phyloP scores from a whole-genome alignment of 2,113 vertebrate species.

The Ciconia maguari region DNA sequence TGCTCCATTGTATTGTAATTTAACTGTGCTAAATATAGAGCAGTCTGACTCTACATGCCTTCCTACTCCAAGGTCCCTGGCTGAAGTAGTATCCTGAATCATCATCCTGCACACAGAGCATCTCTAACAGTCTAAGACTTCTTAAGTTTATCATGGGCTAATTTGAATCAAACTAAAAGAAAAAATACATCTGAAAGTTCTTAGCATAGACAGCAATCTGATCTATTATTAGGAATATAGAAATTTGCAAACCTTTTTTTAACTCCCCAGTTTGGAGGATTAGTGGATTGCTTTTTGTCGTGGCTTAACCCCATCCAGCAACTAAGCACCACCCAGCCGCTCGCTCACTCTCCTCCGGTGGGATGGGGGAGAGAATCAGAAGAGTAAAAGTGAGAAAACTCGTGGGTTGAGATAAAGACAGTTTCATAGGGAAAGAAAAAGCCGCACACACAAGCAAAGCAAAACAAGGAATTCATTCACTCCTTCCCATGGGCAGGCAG shows the following conservation, averaged over 20 bases:
- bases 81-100: background rate
- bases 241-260: background rate
- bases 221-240: no score
- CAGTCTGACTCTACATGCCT: fast-evolving
- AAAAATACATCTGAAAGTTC: background rate
- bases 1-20: background rate
- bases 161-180: background rate
- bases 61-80: background rate
- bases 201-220: background rate
- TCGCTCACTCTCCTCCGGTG: no score
- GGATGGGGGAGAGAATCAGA: no score
- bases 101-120: background rate
- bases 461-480: no score
- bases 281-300: no score
- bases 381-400: no score
- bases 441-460: no score
- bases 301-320: no score
- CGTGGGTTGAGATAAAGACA: no score
- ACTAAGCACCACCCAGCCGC: no score
- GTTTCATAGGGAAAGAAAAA: no score
- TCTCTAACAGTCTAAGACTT: background rate
- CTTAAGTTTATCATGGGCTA: background rate
- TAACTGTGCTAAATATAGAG: background rate
- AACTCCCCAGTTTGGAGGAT: background rate
- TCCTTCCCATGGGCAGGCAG: no score